Conservation (phyloP, 2,113 vertebrate genomes). For the Willisornis vidua region DNA sequence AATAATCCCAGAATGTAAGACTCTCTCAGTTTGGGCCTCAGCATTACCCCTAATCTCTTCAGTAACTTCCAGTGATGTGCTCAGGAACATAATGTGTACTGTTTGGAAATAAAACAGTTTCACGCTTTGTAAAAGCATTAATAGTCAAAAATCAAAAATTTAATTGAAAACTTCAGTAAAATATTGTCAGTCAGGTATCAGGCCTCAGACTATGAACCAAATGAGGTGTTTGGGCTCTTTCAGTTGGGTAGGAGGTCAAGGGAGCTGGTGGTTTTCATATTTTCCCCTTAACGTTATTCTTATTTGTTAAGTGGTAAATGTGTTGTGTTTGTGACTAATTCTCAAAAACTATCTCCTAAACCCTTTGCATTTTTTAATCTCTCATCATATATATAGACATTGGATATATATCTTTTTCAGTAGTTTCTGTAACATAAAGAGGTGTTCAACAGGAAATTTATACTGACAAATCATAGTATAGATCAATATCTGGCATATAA, state of each 20-base stretch:
- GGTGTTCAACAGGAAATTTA: background rate
- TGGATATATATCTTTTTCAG: background rate
- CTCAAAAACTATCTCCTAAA: background rate
- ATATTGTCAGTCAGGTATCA: background rate
- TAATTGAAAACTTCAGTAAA: background rate
- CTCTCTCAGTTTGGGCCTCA: background rate
- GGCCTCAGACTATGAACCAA: background rate
- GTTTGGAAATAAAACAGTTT: background rate
- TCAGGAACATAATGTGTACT: background rate
- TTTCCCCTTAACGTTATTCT: background rate
- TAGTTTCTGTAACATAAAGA: background rate
- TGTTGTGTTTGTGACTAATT: background rate
- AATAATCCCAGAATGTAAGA: background rate
- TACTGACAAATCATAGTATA: background rate
- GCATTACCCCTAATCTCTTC: background rate
- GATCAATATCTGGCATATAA: background rate
- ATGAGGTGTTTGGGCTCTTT: background rate
- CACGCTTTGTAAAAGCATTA: background rate
- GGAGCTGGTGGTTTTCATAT: background rate
- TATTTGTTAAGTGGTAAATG: background rate
- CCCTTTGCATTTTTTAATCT: background rate
- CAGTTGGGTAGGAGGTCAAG: background rate
- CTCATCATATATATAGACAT: background rate
- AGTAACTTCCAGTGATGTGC: background rate
- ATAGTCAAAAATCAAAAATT: background rate